phyloP scores from a whole-genome alignment of 1,140 invertebrate species.

The Maniola jurtina region DNA sequence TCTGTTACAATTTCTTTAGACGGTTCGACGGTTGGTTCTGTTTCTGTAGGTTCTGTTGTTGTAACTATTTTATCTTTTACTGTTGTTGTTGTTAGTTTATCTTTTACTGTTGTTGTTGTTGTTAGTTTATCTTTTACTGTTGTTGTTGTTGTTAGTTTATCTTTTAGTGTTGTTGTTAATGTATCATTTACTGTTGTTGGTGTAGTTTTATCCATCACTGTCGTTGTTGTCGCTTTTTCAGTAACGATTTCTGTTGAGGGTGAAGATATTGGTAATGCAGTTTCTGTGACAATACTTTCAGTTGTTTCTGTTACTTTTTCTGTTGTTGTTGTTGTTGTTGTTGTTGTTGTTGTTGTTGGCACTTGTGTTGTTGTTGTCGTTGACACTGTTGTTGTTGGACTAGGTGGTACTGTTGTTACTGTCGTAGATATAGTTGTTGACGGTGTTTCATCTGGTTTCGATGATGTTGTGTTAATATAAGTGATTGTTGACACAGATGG shows the following conservation, averaged over 20 bases:
- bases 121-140: slow-evolving; percentile 6
- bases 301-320: slow-evolving; percentile 40
- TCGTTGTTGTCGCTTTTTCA: slow-evolving; percentile 17
- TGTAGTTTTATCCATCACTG: slow-evolving; percentile 31
- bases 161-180: slow-evolving; percentile 15
- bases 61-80: slow-evolving; percentile 7
- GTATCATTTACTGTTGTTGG: neutral
- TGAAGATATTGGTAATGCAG: slow-evolving; percentile 11
- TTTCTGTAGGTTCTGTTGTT: slow-evolving; percentile 25
- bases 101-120: slow-evolving; percentile 17
- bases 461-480: slow-evolving; percentile 68
- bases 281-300: slow-evolving; percentile 25
- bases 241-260: slow-evolving; percentile 17
- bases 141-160: slow-evolving; percentile 1
- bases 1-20: slow-evolving; percentile 20
- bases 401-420: slow-evolving; percentile 26
- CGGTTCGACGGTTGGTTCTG: slow-evolving; percentile 35
- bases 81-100: slow-evolving; percentile 1
- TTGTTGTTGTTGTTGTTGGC: slow-evolving; percentile 8
- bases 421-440: slow-evolving; percentile 30
- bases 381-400: slow-evolving; percentile 22
- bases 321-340: slow-evolving; percentile 32
- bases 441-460: slow-evolving; percentile 46
- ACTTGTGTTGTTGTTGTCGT: slow-evolving; percentile 17
- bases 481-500: slow-evolving; percentile 64